Evolutionary conservation across 2,888 invertebrate genomes (phyloP), one percentile per base, ranked within the genome.

Genomic region (Cyaniris semiargus): DNA sequence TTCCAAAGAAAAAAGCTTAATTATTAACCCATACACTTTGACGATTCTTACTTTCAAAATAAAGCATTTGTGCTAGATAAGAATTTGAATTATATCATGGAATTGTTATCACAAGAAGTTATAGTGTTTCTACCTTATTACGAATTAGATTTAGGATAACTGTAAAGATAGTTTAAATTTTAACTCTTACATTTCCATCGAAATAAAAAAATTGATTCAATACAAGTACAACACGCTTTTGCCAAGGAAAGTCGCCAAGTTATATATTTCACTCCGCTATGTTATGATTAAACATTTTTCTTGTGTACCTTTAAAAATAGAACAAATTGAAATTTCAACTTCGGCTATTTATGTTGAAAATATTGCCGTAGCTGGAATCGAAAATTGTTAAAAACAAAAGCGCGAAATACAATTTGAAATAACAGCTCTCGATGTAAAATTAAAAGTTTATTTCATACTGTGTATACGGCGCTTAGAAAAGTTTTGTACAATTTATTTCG

Each of bases 341-440:
- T 66, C 27, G 27, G 66, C 27, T 31, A 31, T 66, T 66, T 31
- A 18, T 6, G 66, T 31, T 15, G 21, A 66, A 66, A 66, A 66
- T 60, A 23, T 60, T 60, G 10, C 27, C 66, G 27, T 31, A 31
- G 6, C 27, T 15, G 15, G 27, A 15, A 66, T 31, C 6, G 6
- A 27, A 66, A 66, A 66, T 66, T 27, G 27, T 66, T 66, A 31
- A 31, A 66, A 66, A 66, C 21, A 27, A 66, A 66, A 66, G 66
- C 60, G 60, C 66, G 6, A 60, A 60, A 60, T 13, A 31, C 15
- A 66, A 66, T 66, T 66, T 66, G 27, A 66, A 66, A 66, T 66
- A 66, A 66, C 66, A 27, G 66, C 27, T 15, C 66, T 27, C 15
- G 66, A 66, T 66, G 27, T 66, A 27, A 66, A 66, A 66, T 27